These are phyloP conservation scores for Epizoanthus rinbou DNA, from an alignment of 92 coral and sea anemone species.

Conservation along the genomic window DNA sequence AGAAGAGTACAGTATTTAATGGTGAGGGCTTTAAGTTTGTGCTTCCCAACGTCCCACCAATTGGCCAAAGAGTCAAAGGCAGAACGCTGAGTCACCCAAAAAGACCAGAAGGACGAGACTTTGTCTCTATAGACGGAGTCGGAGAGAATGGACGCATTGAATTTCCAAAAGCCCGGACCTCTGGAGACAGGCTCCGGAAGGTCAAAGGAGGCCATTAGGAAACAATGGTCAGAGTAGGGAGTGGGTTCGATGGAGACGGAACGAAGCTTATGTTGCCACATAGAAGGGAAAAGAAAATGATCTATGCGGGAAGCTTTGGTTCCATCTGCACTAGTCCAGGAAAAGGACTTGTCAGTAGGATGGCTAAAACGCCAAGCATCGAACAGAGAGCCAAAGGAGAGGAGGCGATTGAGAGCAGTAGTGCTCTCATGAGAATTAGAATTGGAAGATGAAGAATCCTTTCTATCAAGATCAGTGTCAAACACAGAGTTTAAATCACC, in stretches of 20 bases:
- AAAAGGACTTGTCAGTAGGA: no score
- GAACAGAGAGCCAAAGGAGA: neutral
- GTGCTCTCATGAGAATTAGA: slow-evolving; percentile 9
- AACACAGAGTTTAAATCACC: neutral
- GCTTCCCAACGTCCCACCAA: slow-evolving; percentile 52
- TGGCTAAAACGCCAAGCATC: slow-evolving; percentile 52
- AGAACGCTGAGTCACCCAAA: slow-evolving; percentile 13
- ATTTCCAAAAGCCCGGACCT: slow-evolving; percentile 56
- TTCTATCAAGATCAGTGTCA: neutral
- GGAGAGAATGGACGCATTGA: slow-evolving; percentile 21
- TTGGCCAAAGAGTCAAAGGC: neutral
- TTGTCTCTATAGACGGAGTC: slow-evolving; percentile 2
- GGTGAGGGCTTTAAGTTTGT: slow-evolving; percentile 4
- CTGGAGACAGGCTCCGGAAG: slow-evolving; percentile 12
- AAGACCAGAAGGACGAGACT: slow-evolving; percentile 23
- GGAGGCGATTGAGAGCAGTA: neutral
- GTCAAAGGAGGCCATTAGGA: neutral
- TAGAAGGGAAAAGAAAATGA: slow-evolving; percentile 15
- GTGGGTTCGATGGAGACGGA: slow-evolving; percentile 30
- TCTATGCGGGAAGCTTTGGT: slow-evolving; percentile 53
- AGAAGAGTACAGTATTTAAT: neutral
- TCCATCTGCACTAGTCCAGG: slow-evolving; percentile 47
- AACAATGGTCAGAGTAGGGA: slow-evolving; percentile 52
- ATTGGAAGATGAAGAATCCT: neutral
- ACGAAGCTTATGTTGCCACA: neutral